Evolutionary conservation across 2,113 vertebrate genomes (phyloP).

Genomic region (Onychorhynchus coronatus): DNA sequence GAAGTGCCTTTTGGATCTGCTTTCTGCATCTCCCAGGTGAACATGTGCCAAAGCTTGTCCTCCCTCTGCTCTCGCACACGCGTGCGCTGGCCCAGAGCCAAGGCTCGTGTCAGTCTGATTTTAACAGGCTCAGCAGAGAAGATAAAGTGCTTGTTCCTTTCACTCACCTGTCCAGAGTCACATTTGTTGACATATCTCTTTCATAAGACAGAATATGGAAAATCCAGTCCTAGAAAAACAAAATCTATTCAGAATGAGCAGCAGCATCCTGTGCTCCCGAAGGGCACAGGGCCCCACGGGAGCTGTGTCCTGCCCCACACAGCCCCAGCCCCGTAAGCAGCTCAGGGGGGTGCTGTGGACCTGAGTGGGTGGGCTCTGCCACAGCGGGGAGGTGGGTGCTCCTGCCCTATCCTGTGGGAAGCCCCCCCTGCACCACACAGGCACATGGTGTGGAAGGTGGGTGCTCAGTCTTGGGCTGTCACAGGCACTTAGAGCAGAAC

Average conservation of each 20-base stretch:
- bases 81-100: background rate
- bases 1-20: background rate
- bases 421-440: background rate
- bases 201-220: slow-evolving; percentile 82
- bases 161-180: slow-evolving; percentile 78
- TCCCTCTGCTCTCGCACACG: background rate
- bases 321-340: background rate
- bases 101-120: background rate
- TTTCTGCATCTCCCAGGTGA: background rate
- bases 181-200: slow-evolving; percentile 72
- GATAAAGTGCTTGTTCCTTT: background rate
- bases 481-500: rapidly evolving
- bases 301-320: background rate
- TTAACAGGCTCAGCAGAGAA: background rate
- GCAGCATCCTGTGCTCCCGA: background rate
- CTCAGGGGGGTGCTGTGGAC: background rate
- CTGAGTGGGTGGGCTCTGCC: background rate
- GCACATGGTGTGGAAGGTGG: background rate
- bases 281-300: rapidly evolving
- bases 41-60: rapidly evolving
- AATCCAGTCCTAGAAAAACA: slow-evolving; percentile 78
- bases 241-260: background rate
- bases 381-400: background rate
- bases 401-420: background rate
- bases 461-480: background rate